Evolutionary conservation across 2,888 invertebrate genomes (phyloP), one percentile per base, ranked within the genome.

Genomic region (Eurois occulta): DNA sequence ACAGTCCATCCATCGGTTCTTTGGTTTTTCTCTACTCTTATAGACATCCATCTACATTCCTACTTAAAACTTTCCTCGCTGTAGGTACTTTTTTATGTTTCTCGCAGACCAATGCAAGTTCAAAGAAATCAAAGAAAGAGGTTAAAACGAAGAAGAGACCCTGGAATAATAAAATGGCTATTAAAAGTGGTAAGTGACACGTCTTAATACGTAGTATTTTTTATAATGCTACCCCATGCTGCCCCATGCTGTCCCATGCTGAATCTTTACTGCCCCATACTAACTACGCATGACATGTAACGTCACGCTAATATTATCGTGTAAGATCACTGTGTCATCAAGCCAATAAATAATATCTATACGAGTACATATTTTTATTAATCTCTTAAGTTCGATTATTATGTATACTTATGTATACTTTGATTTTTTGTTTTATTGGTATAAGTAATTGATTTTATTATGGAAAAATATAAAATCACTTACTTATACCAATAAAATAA

Each of bases 71-170:
- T 60, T 8, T 60, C 18, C 10, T 32, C 58, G 16, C 55, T 55
- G n/a, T 28, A 16, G 6, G 13, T 5, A 55, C n/a, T 55, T 55
- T 55, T 52, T 35, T 71, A n/a, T 41, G 1, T 58, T 28, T 66
- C n/a, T 46, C 3, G 13, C 21, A 78, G 78, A 58, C 60, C 16
- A 58, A 8, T 21, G 58, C 7, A 4, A 11, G 10, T 35, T 21
- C 66, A 43, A 86, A 81, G 38, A 67, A 66, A 35, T 13, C 48
- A 7, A 89, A 83, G 55, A 35, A 70, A 60, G 78, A 79, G 2
- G 38, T 1, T 0, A 88, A 81, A 74, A 72, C 72, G 4, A 91
- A 90, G 80, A 92, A 88, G 69, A 90, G 77, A 43, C 74, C 83
- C 0, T 88, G 82, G 4, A 79, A 81, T 7, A 87, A 89, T 0